phyloP scores from a whole-genome alignment of 2,797 vertebrate species.

The Premnoplex brunnescens region DNA sequence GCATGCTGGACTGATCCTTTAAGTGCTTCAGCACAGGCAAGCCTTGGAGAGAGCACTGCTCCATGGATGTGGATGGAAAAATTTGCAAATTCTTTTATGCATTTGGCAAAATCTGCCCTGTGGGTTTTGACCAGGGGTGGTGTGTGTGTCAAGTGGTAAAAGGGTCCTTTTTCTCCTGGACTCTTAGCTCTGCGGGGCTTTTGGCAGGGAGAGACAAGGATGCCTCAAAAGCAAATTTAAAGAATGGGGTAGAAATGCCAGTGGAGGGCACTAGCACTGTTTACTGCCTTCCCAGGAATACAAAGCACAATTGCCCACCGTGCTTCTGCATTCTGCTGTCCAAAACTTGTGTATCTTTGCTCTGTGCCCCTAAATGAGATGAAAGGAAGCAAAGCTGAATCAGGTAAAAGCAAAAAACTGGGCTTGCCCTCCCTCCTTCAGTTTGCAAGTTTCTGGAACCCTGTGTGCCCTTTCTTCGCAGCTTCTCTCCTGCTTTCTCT shows the following conservation, averaged over 20 bases:
- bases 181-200: not conserved
- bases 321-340: not conserved
- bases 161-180: not conserved
- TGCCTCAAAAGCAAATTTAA: not conserved
- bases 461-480: not conserved
- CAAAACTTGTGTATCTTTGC: not conserved
- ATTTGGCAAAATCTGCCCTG: not conserved
- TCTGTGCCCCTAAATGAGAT: not conserved
- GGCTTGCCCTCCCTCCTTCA: fast-evolving
- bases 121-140: not conserved
- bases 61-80: not conserved
- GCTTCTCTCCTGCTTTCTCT: not conserved
- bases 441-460: not conserved
- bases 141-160: not conserved
- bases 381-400: not conserved
- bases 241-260: not conserved
- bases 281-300: not conserved
- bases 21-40: not conserved
- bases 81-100: fast-evolving
- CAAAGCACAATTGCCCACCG: fast-evolving
- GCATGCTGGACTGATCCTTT: fast-evolving
- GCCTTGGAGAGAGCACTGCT: not conserved
- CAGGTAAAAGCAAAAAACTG: not conserved
- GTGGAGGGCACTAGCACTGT: not conserved
- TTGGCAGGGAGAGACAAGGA: not conserved